phyloP scores from a whole-genome alignment of 2,888 invertebrate species.

The Diachrysia chrysitis region DNA sequence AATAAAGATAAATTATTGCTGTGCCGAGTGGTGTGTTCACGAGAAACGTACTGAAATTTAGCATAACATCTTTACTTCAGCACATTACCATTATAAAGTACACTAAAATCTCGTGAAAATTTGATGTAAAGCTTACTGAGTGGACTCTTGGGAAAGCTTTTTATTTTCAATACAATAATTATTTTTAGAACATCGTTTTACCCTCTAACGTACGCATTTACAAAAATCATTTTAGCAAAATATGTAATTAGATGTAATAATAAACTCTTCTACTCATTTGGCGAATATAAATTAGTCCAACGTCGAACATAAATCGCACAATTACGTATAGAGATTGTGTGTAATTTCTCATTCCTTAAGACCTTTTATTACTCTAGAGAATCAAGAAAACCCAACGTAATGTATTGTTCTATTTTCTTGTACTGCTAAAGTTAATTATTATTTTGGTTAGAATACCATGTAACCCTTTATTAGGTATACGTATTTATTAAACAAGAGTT shows the following conservation, averaged over 20 bases:
- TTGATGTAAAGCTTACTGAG: slow-evolving; percentile 15
- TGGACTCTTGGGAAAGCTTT: neutral
- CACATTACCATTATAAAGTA: slow-evolving; percentile 45
- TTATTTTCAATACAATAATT: neutral
- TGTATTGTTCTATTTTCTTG: slow-evolving; percentile 2
- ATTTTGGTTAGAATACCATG: neutral
- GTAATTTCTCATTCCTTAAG: slow-evolving; percentile 45
- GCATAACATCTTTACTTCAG: slow-evolving; percentile 37
- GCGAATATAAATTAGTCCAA: slow-evolving; percentile 11
- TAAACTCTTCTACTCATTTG: neutral
- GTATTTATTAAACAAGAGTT: neutral
- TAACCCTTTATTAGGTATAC: slow-evolving; percentile 4
- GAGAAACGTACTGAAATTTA: slow-evolving; percentile 34
- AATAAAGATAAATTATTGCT: slow-evolving; percentile 42
- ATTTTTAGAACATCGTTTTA: neutral
- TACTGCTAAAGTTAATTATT: neutral
- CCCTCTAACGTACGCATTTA: neutral
- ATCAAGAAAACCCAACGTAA: slow-evolving; percentile 2
- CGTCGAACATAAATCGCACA: slow-evolving; percentile 31
- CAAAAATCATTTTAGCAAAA: neutral
- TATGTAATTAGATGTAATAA: neutral
- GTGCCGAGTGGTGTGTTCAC: slow-evolving; percentile 38
- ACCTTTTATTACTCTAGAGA: slow-evolving; percentile 5
- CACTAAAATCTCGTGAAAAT: slow-evolving; percentile 17
- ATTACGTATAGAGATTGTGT: slow-evolving; percentile 34